Evolutionary conservation across 2,113 vertebrate species (phyloP).

Genomic region (Hypocryptadius cinnamomeus): DNA sequence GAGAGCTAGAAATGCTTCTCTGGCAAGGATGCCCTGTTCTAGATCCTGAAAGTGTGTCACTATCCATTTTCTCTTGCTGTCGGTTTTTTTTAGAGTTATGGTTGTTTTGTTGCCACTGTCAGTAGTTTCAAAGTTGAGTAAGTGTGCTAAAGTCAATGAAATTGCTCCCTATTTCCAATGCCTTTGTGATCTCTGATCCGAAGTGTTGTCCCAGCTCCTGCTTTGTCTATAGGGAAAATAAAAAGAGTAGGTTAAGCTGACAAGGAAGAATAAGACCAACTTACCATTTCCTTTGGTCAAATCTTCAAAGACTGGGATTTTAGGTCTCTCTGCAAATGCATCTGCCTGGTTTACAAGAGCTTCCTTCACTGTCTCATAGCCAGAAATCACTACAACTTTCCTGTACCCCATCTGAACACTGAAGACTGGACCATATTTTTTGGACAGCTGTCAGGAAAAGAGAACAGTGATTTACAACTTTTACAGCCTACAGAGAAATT

Average conservation of each 20-base stretch:
- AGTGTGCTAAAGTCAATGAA: background rate
- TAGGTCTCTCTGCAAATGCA: constrained; percentile 57
- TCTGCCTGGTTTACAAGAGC: constrained; percentile 61
- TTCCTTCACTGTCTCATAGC: constrained; percentile 68
- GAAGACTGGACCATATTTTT: constrained; percentile 44
- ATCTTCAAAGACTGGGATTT: constrained; percentile 53
- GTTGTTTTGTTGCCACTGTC: background rate
- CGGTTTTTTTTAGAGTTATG: background rate
- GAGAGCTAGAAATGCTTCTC: background rate
- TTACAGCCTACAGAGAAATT: background rate
- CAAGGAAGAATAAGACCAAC: background rate
- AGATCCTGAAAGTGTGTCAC: background rate
- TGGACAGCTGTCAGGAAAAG: constrained; percentile 24
- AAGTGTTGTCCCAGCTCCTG: background rate
- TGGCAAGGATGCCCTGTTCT: background rate
- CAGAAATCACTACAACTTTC: constrained; percentile 60
- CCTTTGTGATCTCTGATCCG: background rate
- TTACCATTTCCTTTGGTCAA: constrained; percentile 42
- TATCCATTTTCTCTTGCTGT: background rate
- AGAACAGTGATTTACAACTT: background rate
- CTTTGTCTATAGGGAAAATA: background rate
- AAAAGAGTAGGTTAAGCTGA: background rate
- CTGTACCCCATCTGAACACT: constrained; percentile 34
- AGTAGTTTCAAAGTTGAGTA: background rate
- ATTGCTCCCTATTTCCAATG: background rate